These are phyloP conservation scores for Chrysogorgia sp. DNA, from an alignment of 92 coral and sea anemone species.

Conservation along the genomic window DNA sequence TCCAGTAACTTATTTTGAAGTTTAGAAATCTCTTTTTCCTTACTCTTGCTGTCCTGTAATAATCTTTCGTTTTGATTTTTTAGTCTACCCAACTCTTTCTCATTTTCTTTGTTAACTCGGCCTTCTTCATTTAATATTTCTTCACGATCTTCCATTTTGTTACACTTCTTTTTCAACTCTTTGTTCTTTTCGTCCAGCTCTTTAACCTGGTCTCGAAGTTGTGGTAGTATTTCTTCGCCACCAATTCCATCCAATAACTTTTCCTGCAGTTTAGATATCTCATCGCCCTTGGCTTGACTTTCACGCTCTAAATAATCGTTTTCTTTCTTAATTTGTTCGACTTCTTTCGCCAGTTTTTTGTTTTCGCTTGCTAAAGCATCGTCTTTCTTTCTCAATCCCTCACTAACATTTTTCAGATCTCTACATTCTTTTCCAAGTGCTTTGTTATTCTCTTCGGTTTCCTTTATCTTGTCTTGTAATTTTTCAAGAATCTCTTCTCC, in stretches of 20 bases:
- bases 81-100: neutral
- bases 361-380: slow-evolving; percentile 14
- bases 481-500: slow-evolving; percentile 57
- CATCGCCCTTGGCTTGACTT: neutral
- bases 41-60: slow-evolving; percentile 57
- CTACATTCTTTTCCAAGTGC: slow-evolving; percentile 53
- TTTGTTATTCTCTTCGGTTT: slow-evolving; percentile 53
- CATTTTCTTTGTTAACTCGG: neutral
- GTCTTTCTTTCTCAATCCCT: too few species aligned
- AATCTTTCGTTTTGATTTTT: slow-evolving; percentile 52
- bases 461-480: slow-evolving; percentile 58
- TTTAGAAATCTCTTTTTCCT: slow-evolving; percentile 43
- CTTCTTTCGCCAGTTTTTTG: slow-evolving; percentile 56
- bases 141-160: slow-evolving; percentile 64
- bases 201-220: neutral
- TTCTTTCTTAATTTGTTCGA: slow-evolving; percentile 64
- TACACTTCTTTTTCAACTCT: neutral
- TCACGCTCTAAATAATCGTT: slow-evolving; percentile 59
- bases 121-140: slow-evolving; percentile 51
- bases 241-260: slow-evolving; percentile 1
- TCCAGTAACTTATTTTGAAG: slow-evolving; percentile 47
- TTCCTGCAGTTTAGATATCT: neutral
- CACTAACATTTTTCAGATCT: neutral
- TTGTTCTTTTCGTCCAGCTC: slow-evolving; percentile 2
- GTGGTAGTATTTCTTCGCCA: neutral